Evolutionary conservation across 2,797 vertebrate genomes (phyloP), one percentile per base, ranked within the genome.

Genomic region (Molossus alvarezi): DNA sequence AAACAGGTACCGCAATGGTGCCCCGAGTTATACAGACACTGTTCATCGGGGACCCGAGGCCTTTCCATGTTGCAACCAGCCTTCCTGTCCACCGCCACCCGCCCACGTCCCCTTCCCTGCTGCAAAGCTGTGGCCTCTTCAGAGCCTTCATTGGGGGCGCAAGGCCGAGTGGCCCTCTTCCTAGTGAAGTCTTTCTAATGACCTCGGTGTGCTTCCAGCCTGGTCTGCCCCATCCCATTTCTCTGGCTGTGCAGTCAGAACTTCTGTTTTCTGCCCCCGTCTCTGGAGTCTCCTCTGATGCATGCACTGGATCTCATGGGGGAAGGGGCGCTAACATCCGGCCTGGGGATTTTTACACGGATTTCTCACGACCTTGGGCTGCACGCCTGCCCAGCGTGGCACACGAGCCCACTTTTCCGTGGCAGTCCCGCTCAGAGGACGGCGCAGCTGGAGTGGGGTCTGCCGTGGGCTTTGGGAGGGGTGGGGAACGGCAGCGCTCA

Each of bases 21-120:
- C 45, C n/a, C 57, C 29, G 37, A 45, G 9, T 37, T 53, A 29
- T 1, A 55, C n/a, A 89, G 65, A 13, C 37, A 18, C 13, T 4
- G 6, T 1, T 20, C 6, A 33, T 25, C 0, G 1, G 77, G 20
- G 21, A 11, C 55, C 51, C 1, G 15, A 51, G 62, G 33, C 8
- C 48, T 51, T 45, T 48, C 82, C 57, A 9, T 6, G 1, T 3
- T 11, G 21, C 37, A 5, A 25, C 6, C 11, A 64, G 65, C 41
- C 37, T 29, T 27, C 17, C 29, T 64, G 41, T 93, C 45, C 60
- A 23, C 80, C 9, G 10, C 33, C 9, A 3, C 41, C 41, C 41
- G 41, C 41, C 3, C 41, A 45, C 41, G 41, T 45, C 41, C 41
- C 84, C 67, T 65, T 20, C 25, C 79, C 62, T 64, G 14, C 9